These are phyloP conservation scores for Hyla sarda DNA, from an alignment of 2,113 vertebrate genomes.

Conservation along the genomic window DNA sequence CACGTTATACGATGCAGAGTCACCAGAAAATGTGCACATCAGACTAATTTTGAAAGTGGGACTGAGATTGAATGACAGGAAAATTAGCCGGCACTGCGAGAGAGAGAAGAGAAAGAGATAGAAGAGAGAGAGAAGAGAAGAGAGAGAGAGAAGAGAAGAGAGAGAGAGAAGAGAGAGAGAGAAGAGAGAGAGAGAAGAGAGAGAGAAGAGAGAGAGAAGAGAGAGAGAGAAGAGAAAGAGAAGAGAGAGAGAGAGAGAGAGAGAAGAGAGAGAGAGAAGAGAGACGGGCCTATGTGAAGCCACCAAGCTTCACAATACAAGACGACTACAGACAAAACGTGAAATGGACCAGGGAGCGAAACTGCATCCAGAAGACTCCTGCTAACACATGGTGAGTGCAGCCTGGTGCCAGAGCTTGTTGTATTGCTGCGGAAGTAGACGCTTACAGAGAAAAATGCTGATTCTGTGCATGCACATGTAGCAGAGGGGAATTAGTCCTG, in stretches of 20 bases:
- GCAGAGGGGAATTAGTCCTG: background rate
- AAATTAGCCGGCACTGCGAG: constrained; percentile 74
- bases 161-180: background rate
- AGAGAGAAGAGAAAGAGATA: background rate
- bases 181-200: background rate
- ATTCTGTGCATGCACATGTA: background rate
- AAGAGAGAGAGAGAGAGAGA: background rate
- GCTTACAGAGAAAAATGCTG: background rate
- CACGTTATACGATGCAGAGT: constrained; percentile 62
- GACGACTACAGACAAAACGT: constrained; percentile 76
- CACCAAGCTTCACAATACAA: constrained; percentile 75
- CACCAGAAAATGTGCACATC: constrained; percentile 81
- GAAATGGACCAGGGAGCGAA: constrained; percentile 75
- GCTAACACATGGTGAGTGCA: constrained; percentile 78
- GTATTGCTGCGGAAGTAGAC: background rate
- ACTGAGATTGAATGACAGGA: constrained; percentile 77
- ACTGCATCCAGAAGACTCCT: constrained; percentile 73
- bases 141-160: background rate
- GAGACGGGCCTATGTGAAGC: constrained; percentile 77
- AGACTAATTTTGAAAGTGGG: constrained; percentile 77
- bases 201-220: constrained; percentile 51
- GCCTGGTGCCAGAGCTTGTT: constrained; percentile 35
- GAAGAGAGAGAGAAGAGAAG: background rate
- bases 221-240: too few species aligned
- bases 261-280: too few species aligned